Evolutionary conservation across 2,797 vertebrate genomes (phyloP).

Genomic region (Phoeniculus purpureus): DNA sequence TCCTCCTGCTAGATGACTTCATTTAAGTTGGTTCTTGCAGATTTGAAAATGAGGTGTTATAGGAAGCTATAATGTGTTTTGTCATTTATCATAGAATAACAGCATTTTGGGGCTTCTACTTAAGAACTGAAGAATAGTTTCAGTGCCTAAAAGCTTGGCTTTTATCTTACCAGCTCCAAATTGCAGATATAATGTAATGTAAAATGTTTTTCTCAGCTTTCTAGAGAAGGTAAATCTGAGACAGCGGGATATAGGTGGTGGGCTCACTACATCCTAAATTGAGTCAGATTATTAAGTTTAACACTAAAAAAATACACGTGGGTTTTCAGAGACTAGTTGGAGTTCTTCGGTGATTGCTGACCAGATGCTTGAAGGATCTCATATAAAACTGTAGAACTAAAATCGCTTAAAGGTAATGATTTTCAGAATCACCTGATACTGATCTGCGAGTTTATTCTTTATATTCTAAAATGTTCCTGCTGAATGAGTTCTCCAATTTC

Average conservation of each 20-base stretch:
- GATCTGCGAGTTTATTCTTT: not conserved
- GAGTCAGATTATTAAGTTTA: not conserved
- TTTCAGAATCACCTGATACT: not conserved
- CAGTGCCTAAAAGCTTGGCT: not conserved
- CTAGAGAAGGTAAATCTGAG: not conserved
- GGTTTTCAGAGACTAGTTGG: not conserved
- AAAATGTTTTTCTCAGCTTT: not conserved
- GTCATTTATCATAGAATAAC: not conserved
- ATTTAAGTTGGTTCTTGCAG: fast-evolving
- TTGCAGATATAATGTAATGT: not conserved
- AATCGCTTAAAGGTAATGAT: not conserved
- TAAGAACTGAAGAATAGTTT: not conserved
- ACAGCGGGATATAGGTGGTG: not conserved
- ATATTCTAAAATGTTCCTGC: not conserved
- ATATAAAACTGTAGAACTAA: not conserved
- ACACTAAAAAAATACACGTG: not conserved
- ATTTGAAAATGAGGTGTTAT: not conserved
- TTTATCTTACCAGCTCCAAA: not conserved
- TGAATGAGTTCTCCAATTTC: not conserved
- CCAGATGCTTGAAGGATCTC: not conserved
- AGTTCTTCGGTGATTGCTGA: not conserved
- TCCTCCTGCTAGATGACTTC: not conserved
- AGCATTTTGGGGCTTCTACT: not conserved
- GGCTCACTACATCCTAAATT: not conserved
- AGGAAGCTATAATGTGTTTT: not conserved